Conservation (phyloP, 1,140 invertebrate species). For the Uloborus diversus region DNA sequence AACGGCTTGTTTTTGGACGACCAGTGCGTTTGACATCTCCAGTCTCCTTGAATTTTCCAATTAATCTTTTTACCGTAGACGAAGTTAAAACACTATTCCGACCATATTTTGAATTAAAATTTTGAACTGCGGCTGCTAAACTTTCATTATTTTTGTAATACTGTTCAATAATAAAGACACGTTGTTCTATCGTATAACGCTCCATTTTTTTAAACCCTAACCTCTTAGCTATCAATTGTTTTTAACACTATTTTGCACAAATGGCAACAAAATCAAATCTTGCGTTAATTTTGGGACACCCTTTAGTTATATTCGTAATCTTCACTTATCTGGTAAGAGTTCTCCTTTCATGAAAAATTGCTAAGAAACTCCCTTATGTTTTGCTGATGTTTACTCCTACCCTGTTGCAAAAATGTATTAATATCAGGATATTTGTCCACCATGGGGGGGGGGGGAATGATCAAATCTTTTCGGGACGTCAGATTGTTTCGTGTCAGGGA, state of each 20-base stretch:
- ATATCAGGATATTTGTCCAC: too few relatives aligned
- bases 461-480: too few relatives aligned
- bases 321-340: too few relatives aligned
- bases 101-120: constrained; percentile 38
- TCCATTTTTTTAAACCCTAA: constrained; percentile 48
- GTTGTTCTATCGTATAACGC: constrained; percentile 40
- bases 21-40: constrained; percentile 51
- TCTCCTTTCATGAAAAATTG: too few relatives aligned
- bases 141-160: constrained; percentile 45
- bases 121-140: constrained; percentile 25
- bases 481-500: too few relatives aligned
- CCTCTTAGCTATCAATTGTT: constrained; percentile 40
- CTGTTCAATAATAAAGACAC: constrained; percentile 33
- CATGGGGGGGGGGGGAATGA: too few relatives aligned
- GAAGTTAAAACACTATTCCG: constrained; percentile 45
- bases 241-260: constrained; percentile 27
- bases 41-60: constrained; percentile 46
- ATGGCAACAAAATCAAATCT: constrained; percentile 47
- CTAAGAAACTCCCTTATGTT: too few relatives aligned
- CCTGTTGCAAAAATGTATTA: too few relatives aligned
- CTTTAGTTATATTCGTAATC: too few relatives aligned
- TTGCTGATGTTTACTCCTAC: too few relatives aligned
- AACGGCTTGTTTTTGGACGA: constrained; percentile 11
- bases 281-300: constrained; percentile 38
- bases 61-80: constrained; percentile 32